phyloP scores from a whole-genome alignment of 2,113 vertebrate species.

The Ictalurus furcatus region DNA sequence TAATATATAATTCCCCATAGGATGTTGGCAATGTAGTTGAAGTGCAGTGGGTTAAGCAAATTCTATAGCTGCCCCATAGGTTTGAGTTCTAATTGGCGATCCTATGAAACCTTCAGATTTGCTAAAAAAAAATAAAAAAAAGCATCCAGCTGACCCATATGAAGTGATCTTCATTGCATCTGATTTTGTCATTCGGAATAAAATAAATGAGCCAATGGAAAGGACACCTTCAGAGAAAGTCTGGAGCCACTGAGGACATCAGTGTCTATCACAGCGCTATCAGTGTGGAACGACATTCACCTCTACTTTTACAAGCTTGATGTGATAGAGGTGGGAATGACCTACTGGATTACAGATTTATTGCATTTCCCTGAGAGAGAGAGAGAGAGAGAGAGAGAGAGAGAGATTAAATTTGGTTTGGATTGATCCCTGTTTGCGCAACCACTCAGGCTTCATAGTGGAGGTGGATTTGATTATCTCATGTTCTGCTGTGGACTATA shows the following conservation, averaged over 20 bases:
- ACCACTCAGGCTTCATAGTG: constrained; percentile 13
- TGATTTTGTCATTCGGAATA: not conserved
- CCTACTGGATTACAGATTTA: constrained; percentile 40
- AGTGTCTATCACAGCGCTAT: constrained; percentile 47
- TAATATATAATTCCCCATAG: not conserved
- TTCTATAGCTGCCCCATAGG: not conserved
- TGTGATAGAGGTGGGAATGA: constrained; percentile 32
- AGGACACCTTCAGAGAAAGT: constrained; percentile 50
- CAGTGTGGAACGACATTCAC: constrained; percentile 44
- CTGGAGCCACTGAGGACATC: constrained; percentile 30
- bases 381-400: constrained; percentile 14
- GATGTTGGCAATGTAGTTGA: not conserved
- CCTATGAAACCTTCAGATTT: not conserved
- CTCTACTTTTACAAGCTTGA: constrained; percentile 16
- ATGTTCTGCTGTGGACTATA: constrained; percentile 12
- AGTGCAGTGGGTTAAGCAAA: not conserved
- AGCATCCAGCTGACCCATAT: not conserved
- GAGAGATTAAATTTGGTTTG: constrained; percentile 34
- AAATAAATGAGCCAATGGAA: constrained; percentile 20
- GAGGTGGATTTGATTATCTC: constrained; percentile 32
- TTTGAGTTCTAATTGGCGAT: not conserved
- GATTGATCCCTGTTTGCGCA: constrained; percentile 35
- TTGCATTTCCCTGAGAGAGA: constrained; percentile 16
- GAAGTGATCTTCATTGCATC: not conserved
- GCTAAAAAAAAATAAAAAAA: not conserved